Evolutionary conservation across 2,113 vertebrate species (phyloP).

Genomic region (Opisthocomus hoazin): DNA sequence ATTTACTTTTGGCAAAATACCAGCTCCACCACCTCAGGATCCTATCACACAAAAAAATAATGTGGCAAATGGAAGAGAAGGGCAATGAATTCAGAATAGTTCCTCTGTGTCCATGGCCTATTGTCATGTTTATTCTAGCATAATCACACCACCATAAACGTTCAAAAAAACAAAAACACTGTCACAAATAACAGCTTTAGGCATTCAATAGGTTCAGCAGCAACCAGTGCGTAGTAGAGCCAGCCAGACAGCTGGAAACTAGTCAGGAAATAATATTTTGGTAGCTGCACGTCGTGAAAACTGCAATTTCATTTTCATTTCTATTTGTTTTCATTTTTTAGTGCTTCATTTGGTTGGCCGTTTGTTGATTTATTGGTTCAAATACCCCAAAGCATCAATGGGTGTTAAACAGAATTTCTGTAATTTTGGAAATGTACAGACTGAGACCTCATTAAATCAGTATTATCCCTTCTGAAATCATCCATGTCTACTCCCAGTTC

Average conservation of each 20-base stretch:
- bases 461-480: conserved; percentile 32
- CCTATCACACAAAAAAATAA: background rate
- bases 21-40: background rate
- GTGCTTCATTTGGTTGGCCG: background rate
- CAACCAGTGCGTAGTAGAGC: background rate
- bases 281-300: background rate
- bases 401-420: background rate
- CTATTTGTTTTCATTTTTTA: background rate
- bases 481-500: background rate
- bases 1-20: background rate
- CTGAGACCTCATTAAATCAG: conserved; percentile 15
- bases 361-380: background rate
- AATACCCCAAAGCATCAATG: background rate
- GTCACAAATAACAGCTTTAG: background rate
- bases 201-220: background rate
- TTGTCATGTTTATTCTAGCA: background rate
- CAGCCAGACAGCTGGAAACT: background rate
- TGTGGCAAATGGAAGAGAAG: background rate
- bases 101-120: background rate
- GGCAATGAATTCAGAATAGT: background rate
- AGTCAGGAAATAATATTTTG: background rate
- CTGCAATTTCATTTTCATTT: background rate
- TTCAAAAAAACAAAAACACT: background rate
- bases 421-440: conserved; percentile 24
- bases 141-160: background rate